phyloP scores from a whole-genome alignment of 2,797 vertebrate species.

The Coregonus ussuriensis region DNA sequence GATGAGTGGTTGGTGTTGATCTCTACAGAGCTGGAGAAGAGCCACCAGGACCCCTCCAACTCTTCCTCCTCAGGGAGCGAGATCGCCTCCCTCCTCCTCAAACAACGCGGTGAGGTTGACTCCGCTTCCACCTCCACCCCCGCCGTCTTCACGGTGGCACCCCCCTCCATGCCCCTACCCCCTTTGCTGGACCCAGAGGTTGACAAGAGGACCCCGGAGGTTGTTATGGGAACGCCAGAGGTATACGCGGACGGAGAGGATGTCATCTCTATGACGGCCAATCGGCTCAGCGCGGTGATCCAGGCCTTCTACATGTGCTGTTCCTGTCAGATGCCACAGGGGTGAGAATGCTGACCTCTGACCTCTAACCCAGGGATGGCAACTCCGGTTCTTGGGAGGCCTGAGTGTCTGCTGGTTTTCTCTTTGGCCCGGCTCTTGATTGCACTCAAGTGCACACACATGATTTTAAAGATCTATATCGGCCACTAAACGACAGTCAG shows the following conservation, averaged over 20 bases:
- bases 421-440: not conserved
- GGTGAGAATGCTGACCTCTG: slow-evolving; percentile 73
- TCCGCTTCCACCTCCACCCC: slow-evolving; percentile 46
- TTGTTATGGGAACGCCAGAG: slow-evolving; percentile 76
- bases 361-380: not conserved
- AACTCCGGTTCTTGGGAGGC: not conserved
- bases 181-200: slow-evolving; percentile 32
- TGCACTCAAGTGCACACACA: too few relatives aligned
- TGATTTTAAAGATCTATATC: too few relatives aligned
- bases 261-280: slow-evolving; percentile 97
- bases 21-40: slow-evolving; percentile 91
- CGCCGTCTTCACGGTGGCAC: slow-evolving; percentile 28
- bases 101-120: slow-evolving; percentile 83
- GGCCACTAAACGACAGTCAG: not conserved
- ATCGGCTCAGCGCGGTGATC: slow-evolving; percentile 95
- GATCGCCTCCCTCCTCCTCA: slow-evolving; percentile 92
- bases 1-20: slow-evolving; percentile 98
- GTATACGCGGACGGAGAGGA: slow-evolving; percentile 88
- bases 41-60: slow-evolving; percentile 76
- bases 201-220: slow-evolving; percentile 45
- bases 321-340: slow-evolving; percentile 97
- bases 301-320: slow-evolving; percentile 99
- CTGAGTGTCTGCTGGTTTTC: not conserved
- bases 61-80: slow-evolving; percentile 73
- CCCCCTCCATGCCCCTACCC: slow-evolving; percentile 54